Evolutionary conservation across 2,797 vertebrate genomes (phyloP).

Genomic region (Discoglossus pictus): DNA sequence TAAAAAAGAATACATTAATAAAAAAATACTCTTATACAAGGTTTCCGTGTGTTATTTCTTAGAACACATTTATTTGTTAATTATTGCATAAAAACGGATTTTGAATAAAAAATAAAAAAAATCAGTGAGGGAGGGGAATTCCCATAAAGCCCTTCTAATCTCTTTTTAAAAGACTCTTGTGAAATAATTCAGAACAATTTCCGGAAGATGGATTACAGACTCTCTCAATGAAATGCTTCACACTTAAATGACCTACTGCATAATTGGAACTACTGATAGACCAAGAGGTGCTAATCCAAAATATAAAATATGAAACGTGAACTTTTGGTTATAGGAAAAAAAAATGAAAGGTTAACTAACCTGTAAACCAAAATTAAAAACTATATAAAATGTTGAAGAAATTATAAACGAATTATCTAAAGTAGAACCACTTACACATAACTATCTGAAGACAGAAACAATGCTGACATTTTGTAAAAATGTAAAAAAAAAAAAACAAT

Average conservation of each 20-base stretch:
- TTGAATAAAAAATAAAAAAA: constrained; percentile 72
- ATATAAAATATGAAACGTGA: too few relatives aligned
- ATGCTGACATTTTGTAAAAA: too few relatives aligned
- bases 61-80: constrained; percentile 86
- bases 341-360: too few relatives aligned
- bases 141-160: constrained; percentile 91
- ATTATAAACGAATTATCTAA: too few relatives aligned
- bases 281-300: too few relatives aligned
- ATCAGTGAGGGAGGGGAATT: constrained; percentile 67
- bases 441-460: too few relatives aligned
- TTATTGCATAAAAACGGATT: constrained; percentile 93
- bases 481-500: too few relatives aligned
- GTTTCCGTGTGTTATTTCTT: constrained; percentile 82
- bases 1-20: constrained; percentile 83
- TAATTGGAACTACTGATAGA: too few relatives aligned
- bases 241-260: constrained; percentile 71
- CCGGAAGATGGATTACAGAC: constrained; percentile 97
- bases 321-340: too few relatives aligned
- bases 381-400: too few relatives aligned
- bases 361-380: too few relatives aligned
- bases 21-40: constrained; percentile 86
- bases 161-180: constrained; percentile 95
- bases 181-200: constrained; percentile 98
- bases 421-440: too few relatives aligned
- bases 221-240: constrained; percentile 98